These are phyloP conservation scores for Colaptes auratus DNA, from an alignment of 2,113 vertebrate genomes.

Conservation along the genomic window DNA sequence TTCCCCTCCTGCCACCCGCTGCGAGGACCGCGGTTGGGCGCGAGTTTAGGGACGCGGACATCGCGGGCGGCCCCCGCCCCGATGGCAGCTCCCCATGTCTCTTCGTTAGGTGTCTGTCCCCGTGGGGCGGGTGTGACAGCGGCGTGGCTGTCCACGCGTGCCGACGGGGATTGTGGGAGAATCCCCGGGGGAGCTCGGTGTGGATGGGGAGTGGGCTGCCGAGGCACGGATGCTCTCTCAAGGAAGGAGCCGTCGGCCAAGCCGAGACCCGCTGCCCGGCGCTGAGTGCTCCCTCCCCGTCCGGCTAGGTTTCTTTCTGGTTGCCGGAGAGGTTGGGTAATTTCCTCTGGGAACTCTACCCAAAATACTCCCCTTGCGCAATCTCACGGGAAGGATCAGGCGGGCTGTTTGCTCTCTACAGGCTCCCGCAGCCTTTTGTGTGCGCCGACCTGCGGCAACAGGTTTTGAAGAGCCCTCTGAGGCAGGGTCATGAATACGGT, in stretches of 20 bases:
- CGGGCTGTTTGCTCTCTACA: background rate
- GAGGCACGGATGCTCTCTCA: background rate
- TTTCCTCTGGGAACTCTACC: conserved; percentile 32
- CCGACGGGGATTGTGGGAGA: conserved; percentile 1
- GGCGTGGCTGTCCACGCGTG: background rate
- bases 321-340: conserved; percentile 21
- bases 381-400: background rate
- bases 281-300: background rate
- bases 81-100: background rate
- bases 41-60: background rate
- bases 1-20: too few species aligned
- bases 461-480: background rate
- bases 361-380: conserved; percentile 9
- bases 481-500: background rate
- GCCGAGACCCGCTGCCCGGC: background rate
- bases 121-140: background rate
- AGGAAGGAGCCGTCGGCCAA: background rate
- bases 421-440: background rate
- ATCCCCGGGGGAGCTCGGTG: background rate
- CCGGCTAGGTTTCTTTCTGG: background rate
- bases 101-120: too few species aligned
- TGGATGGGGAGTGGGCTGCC: background rate
- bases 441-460: background rate
- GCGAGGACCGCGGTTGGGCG: background rate
- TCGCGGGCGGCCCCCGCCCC: too few species aligned